Conservation (phyloP, 2,797 vertebrate genomes). For the Tragelaphus oryx region DNA sequence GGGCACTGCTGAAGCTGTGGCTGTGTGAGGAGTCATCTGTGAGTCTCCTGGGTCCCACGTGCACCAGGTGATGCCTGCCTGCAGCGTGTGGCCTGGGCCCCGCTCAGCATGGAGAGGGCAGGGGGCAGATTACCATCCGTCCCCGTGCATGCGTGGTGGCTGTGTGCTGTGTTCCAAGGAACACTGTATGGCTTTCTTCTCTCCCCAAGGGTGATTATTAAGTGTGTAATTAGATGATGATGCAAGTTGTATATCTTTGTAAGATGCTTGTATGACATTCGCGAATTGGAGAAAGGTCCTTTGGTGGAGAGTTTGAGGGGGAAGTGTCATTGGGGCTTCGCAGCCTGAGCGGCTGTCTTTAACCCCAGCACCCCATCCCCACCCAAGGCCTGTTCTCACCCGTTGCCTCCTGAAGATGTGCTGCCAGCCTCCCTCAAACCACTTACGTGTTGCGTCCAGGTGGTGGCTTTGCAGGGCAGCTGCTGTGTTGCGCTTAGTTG, state of each 20-base stretch:
- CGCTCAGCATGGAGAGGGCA: fast-evolving
- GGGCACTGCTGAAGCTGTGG: not conserved
- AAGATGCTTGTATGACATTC: not conserved
- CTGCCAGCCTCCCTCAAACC: not conserved
- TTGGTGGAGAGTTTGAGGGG: not conserved
- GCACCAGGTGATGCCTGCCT: not conserved
- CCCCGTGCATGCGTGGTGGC: fast-evolving
- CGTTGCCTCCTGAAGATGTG: not conserved
- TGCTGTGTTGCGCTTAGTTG: not conserved
- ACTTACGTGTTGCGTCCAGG: not conserved
- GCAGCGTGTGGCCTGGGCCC: not conserved
- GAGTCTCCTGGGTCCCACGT: not conserved
- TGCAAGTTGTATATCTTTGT: not conserved
- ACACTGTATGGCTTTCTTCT: not conserved
- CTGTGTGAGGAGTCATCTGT: not conserved
- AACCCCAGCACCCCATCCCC: not conserved
- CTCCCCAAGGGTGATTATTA: not conserved
- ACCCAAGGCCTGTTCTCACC: not conserved
- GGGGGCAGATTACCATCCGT: not conserved
- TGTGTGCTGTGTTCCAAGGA: not conserved
- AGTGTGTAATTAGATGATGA: not conserved
- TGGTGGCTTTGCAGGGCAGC: not conserved
- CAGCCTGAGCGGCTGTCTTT: not conserved
- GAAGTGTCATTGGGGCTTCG: fast-evolving
- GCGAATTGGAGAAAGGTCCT: not conserved